These are phyloP conservation scores for Acanthis flammea DNA, from an alignment of 2,797 vertebrate species.

Conservation along the genomic window DNA sequence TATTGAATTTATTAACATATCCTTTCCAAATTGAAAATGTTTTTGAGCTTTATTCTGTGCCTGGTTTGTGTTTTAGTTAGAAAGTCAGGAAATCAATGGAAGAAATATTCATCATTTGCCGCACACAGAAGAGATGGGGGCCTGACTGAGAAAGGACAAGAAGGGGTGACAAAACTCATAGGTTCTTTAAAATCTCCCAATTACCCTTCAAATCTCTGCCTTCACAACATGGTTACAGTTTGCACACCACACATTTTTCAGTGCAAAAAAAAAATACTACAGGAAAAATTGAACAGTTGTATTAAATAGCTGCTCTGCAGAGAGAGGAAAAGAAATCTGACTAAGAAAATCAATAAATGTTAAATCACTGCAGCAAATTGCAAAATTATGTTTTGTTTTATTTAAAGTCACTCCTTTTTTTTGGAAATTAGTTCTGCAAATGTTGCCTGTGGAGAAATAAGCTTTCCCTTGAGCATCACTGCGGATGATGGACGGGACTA, in stretches of 20 bases:
- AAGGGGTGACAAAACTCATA: neutral
- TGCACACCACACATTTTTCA: neutral
- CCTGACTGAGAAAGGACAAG: neutral
- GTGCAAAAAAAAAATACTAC: neutral
- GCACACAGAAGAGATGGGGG: neutral
- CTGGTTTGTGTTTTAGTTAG: constrained; percentile 24
- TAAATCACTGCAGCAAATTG: constrained; percentile 14
- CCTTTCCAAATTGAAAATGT: constrained; percentile 24
- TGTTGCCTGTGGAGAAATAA: constrained; percentile 21
- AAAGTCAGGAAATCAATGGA: constrained; percentile 16
- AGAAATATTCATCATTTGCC: neutral
- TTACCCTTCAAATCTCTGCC: neutral
- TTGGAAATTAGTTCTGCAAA: constrained; percentile 52
- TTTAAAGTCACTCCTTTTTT: neutral
- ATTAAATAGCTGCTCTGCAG: neutral
- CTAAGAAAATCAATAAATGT: neutral
- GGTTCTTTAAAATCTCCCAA: neutral
- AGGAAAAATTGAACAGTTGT: neutral
- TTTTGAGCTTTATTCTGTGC: neutral
- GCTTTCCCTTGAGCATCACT: constrained; percentile 18
- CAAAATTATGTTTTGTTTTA: neutral
- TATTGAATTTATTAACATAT: neutral
- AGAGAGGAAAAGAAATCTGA: neutral
- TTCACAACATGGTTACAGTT: neutral
- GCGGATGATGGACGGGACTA: constrained; percentile 11